Evolutionary conservation across 2,888 invertebrate species (phyloP).

Genomic region (Zonitis immaculata): DNA sequence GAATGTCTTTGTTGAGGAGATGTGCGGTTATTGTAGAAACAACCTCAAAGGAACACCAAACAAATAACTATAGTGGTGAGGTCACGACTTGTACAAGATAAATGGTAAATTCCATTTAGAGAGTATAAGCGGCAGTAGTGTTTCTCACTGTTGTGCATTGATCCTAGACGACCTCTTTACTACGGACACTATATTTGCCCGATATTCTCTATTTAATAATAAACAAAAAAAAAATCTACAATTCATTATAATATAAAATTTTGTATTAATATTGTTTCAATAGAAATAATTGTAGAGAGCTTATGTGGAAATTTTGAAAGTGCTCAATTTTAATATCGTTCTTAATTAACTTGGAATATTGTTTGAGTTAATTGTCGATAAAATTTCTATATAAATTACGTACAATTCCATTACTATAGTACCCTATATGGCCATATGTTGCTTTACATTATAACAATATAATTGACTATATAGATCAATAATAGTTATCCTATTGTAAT

Average conservation of each 20-base stretch:
- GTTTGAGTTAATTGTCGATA: slow-evolving; percentile 13
- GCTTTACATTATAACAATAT: too few relatives aligned
- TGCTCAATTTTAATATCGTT: slow-evolving; percentile 12
- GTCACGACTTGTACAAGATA: slow-evolving; percentile 23
- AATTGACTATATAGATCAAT: too few relatives aligned
- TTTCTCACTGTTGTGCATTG: slow-evolving; percentile 25
- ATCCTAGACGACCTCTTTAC: slow-evolving; percentile 18
- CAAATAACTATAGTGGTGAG: slow-evolving; percentile 21
- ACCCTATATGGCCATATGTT: not conserved
- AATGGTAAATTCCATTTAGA: slow-evolving; percentile 27
- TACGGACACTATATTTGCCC: not conserved
- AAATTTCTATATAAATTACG: slow-evolving; percentile 14
- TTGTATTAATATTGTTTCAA: too few relatives aligned
- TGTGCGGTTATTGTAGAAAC: not conserved
- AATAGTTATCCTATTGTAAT: too few relatives aligned
- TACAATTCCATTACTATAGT: too few relatives aligned
- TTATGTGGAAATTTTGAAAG: slow-evolving; percentile 12
- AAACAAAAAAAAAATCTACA: too few relatives aligned
- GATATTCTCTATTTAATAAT: too few relatives aligned
- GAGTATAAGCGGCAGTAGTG: slow-evolving; percentile 19
- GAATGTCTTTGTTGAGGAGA: not conserved
- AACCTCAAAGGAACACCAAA: slow-evolving; percentile 16
- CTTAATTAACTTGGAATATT: not conserved
- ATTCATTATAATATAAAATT: not conserved
- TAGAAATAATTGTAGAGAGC: too few relatives aligned